Conservation (phyloP, 1,140 invertebrate genomes). For the Aradophagus sp. region DNA sequence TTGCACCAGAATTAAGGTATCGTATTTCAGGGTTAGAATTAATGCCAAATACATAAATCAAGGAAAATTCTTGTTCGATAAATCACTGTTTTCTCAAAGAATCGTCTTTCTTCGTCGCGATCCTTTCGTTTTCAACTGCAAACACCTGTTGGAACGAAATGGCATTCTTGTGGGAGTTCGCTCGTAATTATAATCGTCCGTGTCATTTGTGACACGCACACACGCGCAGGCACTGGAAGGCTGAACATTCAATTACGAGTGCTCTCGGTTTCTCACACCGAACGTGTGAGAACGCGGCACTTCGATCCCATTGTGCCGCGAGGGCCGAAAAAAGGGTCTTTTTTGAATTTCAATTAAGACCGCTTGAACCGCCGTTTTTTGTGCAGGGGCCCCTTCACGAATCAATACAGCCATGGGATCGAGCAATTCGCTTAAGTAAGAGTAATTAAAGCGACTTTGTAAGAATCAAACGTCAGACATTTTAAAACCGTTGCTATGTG, state of each 20-base stretch:
- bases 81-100: too few relatives aligned
- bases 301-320: too few relatives aligned
- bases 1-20: too few relatives aligned
- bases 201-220: conserved; percentile 50
- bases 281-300: conserved; percentile 49
- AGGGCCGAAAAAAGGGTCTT: too few relatives aligned
- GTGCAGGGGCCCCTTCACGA: conserved; percentile 5
- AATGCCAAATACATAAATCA: too few relatives aligned
- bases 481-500: too few relatives aligned
- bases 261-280: conserved; percentile 36
- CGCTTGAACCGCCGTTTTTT: too few relatives aligned
- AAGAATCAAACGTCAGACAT: not conserved
- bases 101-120: not conserved
- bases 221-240: conserved; percentile 25
- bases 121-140: conserved; percentile 29
- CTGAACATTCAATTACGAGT: conserved; percentile 53
- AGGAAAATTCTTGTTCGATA: too few relatives aligned
- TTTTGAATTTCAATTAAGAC: too few relatives aligned
- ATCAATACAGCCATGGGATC: conserved; percentile 1
- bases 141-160: conserved; percentile 41
- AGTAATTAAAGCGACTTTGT: conserved; percentile 24
- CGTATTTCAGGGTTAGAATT: too few relatives aligned
- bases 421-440: conserved; percentile 35
- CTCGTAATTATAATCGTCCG: conserved; percentile 55
- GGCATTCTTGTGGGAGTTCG: conserved; percentile 55